Base-by-base conservation (phyloP, 2,797 vertebrate genomes). In the Cryptoblepharus egeriae region DNA sequence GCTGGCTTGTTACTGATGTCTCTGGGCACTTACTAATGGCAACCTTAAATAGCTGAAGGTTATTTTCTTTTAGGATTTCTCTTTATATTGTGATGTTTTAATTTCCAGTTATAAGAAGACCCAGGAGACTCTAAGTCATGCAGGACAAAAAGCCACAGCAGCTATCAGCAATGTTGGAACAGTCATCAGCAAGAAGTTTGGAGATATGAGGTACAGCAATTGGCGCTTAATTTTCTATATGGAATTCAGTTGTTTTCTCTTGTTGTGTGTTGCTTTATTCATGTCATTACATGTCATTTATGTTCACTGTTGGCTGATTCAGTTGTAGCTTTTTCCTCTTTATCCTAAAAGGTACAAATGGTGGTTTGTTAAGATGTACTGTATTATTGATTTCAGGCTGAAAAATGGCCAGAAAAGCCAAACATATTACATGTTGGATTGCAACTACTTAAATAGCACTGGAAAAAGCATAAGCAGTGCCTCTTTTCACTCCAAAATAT, bases 91-190 rank as follows among this genome's bases (percentile, higher is more conserved):
- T 81, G 90, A 0, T 57, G 4, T 42, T 90, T 91, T 90, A 82
- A 13, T 77, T 93, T 90, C 15, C 89, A 99, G 98, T 80, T 99
- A 98, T 89, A 99, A 98, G 95, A 99, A 98, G 93, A 99, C 99
- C 5, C 98, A 99, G 0, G 99, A 99, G 93, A 98, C 98, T 0
- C 90, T 99, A 87, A 97, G 95, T 92, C 98, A 98, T 0, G 98
- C 98, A 0, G 98, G 99, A 84, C 98, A 98, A 93, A 99, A 95
- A 89, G 99, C 99, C 35, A 95, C 98, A 1, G 96, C 97, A 10
- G 98, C 97, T 37, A 97, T 99, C 95, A 98, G 92, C 93, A 99
- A 96, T 0, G 95, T 99, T 45, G 97, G 99, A 91, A 97, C 95
- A 0, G 96, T 97, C 91, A 97, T 99, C 95, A 97, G 95, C 95